These are phyloP conservation scores for Eulemur mongoz DNA, from an alignment of 2,797 vertebrate genomes.

Conservation along the genomic window DNA sequence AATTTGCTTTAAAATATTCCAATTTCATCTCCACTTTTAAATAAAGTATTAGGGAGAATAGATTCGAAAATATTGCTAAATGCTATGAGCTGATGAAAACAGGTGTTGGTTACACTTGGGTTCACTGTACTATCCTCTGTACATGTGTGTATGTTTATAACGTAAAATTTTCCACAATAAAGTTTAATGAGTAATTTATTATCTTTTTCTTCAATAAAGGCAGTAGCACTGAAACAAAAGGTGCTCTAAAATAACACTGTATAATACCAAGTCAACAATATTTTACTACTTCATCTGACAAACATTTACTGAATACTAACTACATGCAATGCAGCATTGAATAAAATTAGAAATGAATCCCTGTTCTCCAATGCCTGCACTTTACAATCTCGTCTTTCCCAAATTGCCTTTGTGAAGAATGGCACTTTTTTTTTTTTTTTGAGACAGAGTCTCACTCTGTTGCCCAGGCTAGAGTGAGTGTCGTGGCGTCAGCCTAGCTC, in stretches of 20 bases:
- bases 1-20: background rate
- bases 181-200: background rate
- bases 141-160: background rate
- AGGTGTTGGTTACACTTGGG: background rate
- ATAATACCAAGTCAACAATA: background rate
- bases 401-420: background rate
- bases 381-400: background rate
- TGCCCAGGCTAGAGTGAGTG: too few relatives aligned
- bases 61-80: background rate
- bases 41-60: background rate
- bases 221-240: conserved; percentile 11
- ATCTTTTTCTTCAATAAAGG: conserved; percentile 9
- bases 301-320: background rate
- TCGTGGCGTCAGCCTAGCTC: too few relatives aligned
- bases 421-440: too few relatives aligned
- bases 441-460: too few relatives aligned
- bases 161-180: background rate
- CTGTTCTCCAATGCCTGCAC: background rate
- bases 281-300: background rate
- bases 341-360: background rate
- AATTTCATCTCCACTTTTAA: background rate
- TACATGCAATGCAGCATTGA: background rate
- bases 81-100: background rate
- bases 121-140: background rate
- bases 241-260: background rate